Evolutionary conservation across 2,888 invertebrate genomes (phyloP).

Genomic region (Synanthedon formicaeformis): DNA sequence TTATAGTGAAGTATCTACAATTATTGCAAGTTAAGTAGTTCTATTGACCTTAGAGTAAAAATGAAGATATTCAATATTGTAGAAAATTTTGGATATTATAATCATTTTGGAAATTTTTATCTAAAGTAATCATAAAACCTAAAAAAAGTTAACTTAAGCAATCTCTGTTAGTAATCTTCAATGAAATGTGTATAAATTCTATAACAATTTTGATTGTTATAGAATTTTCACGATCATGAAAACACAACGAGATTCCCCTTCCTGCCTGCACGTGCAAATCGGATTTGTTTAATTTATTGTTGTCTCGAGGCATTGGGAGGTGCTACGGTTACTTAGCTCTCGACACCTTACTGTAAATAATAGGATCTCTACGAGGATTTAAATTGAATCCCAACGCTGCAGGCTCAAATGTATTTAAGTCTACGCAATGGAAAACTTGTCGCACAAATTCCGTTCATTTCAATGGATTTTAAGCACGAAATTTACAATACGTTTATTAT

Average conservation of each 20-base stretch:
- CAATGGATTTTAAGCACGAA: too few relatives aligned
- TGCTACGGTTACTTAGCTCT: conserved; percentile 59
- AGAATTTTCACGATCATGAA: conserved; percentile 38
- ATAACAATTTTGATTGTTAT: conserved; percentile 21
- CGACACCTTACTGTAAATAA: conserved; percentile 60
- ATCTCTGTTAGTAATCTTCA: too few relatives aligned
- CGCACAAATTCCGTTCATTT: not conserved
- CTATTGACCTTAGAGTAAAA: too few relatives aligned
- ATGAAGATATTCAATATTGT: too few relatives aligned
- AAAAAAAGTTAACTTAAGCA: too few relatives aligned
- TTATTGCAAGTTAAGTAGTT: too few relatives aligned
- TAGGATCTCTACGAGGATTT: conserved; percentile 58
- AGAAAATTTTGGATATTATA: too few relatives aligned
- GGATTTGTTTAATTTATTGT: conserved; percentile 68
- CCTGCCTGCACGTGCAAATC: conserved; percentile 60
- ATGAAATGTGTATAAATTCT: not conserved
- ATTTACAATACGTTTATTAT: too few relatives aligned
- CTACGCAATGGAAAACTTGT: conserved; percentile 5
- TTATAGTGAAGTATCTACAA: too few relatives aligned
- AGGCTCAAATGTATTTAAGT: conserved; percentile 17
- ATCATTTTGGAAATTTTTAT: too few relatives aligned
- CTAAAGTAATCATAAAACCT: too few relatives aligned
- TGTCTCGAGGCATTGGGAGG: conserved; percentile 41
- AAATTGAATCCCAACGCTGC: conserved; percentile 46
- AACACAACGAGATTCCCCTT: conserved; percentile 34